phyloP scores from a whole-genome alignment of 30 jellyfish, hydroid and myxozoan species.

The Aurelia aurita complex sp. Pacific region DNA sequence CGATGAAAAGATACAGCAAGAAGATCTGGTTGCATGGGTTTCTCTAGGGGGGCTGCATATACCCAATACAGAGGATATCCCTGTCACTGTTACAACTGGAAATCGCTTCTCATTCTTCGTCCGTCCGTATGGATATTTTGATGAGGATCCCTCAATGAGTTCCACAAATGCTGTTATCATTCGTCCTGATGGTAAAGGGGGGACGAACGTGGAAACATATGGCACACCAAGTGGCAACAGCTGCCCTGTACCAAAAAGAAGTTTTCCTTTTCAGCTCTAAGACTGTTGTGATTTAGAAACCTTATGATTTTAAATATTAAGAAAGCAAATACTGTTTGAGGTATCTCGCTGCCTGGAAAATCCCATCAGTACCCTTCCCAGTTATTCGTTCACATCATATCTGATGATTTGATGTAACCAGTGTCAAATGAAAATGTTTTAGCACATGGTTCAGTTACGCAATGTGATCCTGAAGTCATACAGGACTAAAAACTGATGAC shows the following conservation, averaged over 20 bases:
- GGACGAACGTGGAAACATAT: conserved; percentile 49
- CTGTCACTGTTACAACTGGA: conserved; percentile 76
- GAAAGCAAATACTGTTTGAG: no score
- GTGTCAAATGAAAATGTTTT: no score
- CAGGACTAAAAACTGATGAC: no score
- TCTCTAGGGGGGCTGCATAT: conserved; percentile 81
- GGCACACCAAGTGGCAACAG: conserved; percentile 71
- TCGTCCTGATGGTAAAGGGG: conserved; percentile 34
- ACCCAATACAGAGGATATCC: conserved; percentile 84
- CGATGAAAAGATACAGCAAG: conserved; percentile 59
- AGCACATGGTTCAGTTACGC: no score
- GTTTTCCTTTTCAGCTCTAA: background rate
- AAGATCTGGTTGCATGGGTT: conserved; percentile 92
- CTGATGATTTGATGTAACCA: no score
- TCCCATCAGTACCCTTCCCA: no score
- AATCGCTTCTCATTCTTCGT: conserved; percentile 64
- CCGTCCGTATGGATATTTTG: conserved; percentile 81
- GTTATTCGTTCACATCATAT: no score
- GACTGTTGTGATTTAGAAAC: no score
- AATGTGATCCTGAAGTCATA: no score
- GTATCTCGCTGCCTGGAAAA: no score
- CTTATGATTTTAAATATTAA: no score
- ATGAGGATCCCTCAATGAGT: conserved; percentile 83
- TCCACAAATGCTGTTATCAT: conserved; percentile 65
- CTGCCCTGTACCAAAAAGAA: conserved; percentile 62